phyloP scores from a whole-genome alignment of 1,140 invertebrate species.

The Triops cancriformis region DNA sequence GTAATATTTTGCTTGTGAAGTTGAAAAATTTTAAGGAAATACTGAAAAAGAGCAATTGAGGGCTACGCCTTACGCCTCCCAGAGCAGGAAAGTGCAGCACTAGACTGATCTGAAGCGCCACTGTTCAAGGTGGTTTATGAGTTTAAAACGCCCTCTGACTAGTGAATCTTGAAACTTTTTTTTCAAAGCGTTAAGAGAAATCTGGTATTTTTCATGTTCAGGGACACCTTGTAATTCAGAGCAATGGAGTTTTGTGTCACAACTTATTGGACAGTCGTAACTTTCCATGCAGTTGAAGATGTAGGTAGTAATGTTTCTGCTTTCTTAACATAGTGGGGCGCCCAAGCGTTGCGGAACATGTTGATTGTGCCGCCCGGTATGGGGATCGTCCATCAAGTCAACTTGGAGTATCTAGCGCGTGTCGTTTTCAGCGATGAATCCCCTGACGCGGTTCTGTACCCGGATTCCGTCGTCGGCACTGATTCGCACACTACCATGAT shows the following conservation, averaged over 20 bases:
- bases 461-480: conserved; percentile 95
- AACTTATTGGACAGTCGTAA: conserved; percentile 6
- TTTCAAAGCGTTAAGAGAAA: too few species aligned
- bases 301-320: background rate
- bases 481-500: conserved; percentile 99
- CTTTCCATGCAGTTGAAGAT: too few species aligned
- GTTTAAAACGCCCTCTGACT: too few species aligned
- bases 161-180: too few species aligned
- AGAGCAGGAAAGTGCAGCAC: too few species aligned
- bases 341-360: conserved; percentile 91
- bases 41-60: too few species aligned
- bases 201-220: too few species aligned
- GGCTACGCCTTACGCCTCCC: too few species aligned
- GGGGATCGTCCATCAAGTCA: conserved; percentile 97
- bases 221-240: background rate
- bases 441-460: conserved; percentile 59
- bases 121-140: too few species aligned
- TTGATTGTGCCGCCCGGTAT: conserved; percentile 94
- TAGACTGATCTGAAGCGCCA: too few species aligned
- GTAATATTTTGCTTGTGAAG: too few species aligned
- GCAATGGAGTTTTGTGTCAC: conserved; percentile 20
- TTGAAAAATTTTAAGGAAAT: too few species aligned
- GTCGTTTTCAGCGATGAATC: conserved; percentile 75
- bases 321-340: conserved; percentile 67
- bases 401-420: conserved; percentile 87